Base-by-base conservation (phyloP, 2,113 vertebrate genomes). In the Pachypanchax playfairii region DNA sequence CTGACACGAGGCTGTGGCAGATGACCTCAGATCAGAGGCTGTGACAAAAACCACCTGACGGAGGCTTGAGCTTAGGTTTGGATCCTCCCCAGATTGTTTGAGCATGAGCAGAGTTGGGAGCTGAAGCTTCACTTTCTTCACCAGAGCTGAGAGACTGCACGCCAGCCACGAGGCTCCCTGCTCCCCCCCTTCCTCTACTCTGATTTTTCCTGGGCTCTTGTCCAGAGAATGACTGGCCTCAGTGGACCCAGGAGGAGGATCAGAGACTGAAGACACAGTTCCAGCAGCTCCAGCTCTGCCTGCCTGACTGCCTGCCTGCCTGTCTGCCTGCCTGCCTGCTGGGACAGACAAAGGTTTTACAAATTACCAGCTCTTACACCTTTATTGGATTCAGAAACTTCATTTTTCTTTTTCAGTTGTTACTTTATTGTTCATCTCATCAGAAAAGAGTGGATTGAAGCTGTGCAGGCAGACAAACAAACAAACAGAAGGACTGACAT, bases 91-190 rank as follows among this genome's bases (percentile, higher is more conserved):
- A 47, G 68, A 54, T 65, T 44, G 41, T 21, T 55, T 1, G 20
- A 74, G 73, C 60, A 53, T 66, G 77, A 77, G 73, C 64, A 76
- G 81, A 89, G 65, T 86, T 77, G 39, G 76, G 64, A 76, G 73
- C 79, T 29, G 2, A 51, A 75, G 75, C 83, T 67, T 82, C 78
- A 86, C 82, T 88, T 80, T 83, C 61, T 63, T 82, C 65, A 57
- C 61, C 53, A 60, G 64, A 54, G 65, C 66, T 55, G 63, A 39
- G 74, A 68, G 80, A 85, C 74, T 14, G 59, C 86, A 88, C 82
- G 86, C 77, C 86, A 86, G 85, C 67, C 89, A 86, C 85, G 85
- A 86, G 89, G 75, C 86, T 77, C 62, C 55, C 77, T 58, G 25
- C 84, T 72, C 85, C 39, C 80, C 71, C 82, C 84, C 69, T 64